Conservation (phyloP, 1,140 invertebrate genomes). For the Bilobella aurantiaca region DNA sequence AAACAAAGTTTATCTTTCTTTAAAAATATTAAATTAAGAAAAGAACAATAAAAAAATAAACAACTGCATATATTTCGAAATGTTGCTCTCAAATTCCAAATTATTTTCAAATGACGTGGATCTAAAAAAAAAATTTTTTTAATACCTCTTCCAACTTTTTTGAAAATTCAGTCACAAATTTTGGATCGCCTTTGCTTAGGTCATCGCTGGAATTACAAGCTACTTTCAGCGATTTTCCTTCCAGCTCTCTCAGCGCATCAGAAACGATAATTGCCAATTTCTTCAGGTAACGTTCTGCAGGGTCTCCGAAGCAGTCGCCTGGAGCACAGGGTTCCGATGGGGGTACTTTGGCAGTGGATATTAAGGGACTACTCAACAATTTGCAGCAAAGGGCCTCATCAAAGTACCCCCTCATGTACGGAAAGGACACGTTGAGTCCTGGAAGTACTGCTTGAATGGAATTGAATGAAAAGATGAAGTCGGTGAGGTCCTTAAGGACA, state of each 20-base stretch:
- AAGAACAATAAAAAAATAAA: too few species aligned
- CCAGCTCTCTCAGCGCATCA: constrained; percentile 12
- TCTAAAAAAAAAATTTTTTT: too few species aligned
- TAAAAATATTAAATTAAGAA: too few species aligned
- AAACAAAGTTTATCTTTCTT: too few species aligned
- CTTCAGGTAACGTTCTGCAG: constrained; percentile 15
- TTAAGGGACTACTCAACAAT: background rate
- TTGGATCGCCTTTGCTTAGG: constrained; percentile 2
- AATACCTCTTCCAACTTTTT: constrained; percentile 16
- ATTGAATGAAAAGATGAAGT: constrained; percentile 32
- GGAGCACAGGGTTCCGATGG: constrained; percentile 2
- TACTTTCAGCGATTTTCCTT: constrained; percentile 7
- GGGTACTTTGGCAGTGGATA: background rate
- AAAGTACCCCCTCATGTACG: constrained; percentile 22
- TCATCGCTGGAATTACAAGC: background rate
- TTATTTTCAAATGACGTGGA: background rate
- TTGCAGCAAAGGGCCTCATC: constrained; percentile 22
- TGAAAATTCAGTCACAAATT: constrained; percentile 6
- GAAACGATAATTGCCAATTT: constrained; percentile 25
- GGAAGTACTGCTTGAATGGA: constrained; percentile 5
- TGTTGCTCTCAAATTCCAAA: too few species aligned
- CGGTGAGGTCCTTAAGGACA: constrained; percentile 25
- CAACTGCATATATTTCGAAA: background rate
- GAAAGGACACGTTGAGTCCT: constrained; percentile 25
- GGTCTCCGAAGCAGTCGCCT: constrained; percentile 6